These are phyloP conservation scores for Ptilodon capucinus DNA, from an alignment of 2,888 invertebrate species.

Conservation along the genomic window DNA sequence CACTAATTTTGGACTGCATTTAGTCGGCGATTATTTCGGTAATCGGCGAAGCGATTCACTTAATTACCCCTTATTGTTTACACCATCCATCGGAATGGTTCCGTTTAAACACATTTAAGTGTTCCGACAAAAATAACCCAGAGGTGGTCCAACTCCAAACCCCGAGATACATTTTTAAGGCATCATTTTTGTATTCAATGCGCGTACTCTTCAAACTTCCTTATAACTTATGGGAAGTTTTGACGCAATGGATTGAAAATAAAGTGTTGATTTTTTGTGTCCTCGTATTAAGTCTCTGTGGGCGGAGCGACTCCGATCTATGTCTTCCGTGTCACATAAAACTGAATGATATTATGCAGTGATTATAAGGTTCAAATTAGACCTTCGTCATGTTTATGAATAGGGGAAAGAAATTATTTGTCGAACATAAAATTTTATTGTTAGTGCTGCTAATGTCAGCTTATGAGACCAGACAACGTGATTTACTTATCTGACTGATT, in stretches of 20 bases:
- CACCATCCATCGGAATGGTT: conserved; percentile 49
- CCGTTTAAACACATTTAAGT: conserved; percentile 57
- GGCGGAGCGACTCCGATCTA: conserved; percentile 47
- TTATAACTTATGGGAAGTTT: neutral
- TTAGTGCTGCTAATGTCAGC: conserved; percentile 30
- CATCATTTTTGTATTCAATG: conserved; percentile 11
- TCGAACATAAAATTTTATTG: conserved; percentile 33
- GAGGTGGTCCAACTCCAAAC: conserved; percentile 39
- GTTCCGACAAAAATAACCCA: conserved; percentile 45
- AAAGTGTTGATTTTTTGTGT: neutral
- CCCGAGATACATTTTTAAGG: neutral
- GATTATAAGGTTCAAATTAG: conserved; percentile 30
- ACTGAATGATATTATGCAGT: conserved; percentile 42
- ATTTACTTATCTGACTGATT: conserved; percentile 6
- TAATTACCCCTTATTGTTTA: conserved; percentile 67
- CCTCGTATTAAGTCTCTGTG: conserved; percentile 9
- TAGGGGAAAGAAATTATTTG: conserved; percentile 8
- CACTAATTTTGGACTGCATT: conserved; percentile 67
- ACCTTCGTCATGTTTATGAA: conserved; percentile 20
- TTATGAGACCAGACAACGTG: conserved; percentile 19
- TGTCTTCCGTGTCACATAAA: conserved; percentile 56
- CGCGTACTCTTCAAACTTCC: neutral
- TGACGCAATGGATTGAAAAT: conserved; percentile 18
- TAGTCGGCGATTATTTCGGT: conserved; percentile 59
- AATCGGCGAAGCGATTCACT: conserved; percentile 59